A percentile compares a stretch with the other conserved stretches of the same genome.
phyloP scores from a whole-genome alignment of 2,888 invertebrate genomes.

The Carcina quercana region DNA sequence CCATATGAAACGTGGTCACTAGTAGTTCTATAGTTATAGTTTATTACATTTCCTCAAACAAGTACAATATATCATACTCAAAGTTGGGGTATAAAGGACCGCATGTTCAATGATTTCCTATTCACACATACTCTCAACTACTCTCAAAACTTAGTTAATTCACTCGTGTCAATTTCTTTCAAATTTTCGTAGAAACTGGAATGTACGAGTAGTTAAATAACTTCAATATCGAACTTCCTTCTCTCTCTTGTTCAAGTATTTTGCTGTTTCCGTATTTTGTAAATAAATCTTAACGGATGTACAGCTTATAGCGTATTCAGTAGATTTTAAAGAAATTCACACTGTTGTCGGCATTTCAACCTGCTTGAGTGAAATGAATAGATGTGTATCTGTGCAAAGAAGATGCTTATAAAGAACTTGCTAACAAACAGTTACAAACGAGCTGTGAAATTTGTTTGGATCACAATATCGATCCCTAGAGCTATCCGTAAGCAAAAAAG shows the following conservation, averaged over 20 bases:
- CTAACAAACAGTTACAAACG: conserved; percentile 22
- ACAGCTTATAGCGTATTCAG: neutral
- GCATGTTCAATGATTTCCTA: no score
- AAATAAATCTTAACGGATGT: conserved; percentile 8
- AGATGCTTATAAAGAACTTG: conserved; percentile 7
- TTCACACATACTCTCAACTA: no score
- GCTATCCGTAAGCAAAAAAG: conserved; percentile 29
- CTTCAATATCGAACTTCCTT: conserved; percentile 21
- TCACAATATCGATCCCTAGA: conserved; percentile 22
- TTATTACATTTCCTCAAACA: no score
- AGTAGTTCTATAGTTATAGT: no score
- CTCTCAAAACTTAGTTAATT: no score
- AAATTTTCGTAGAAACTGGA: no score
- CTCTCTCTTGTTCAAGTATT: conserved; percentile 13
- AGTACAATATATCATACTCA: no score
- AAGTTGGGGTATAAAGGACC: no score
- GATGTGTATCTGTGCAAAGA: conserved; percentile 3
- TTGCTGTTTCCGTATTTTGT: conserved; percentile 7
- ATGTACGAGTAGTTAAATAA: no score
- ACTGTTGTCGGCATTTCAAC: neutral
- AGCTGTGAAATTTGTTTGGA: conserved; percentile 30
- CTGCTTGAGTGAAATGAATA: conserved; percentile 6
- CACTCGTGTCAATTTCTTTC: no score
- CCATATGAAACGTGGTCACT: no score
- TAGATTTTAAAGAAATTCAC: conserved; percentile 7